phyloP scores from a whole-genome alignment of 2,797 vertebrate species.

The Natrix natrix region DNA sequence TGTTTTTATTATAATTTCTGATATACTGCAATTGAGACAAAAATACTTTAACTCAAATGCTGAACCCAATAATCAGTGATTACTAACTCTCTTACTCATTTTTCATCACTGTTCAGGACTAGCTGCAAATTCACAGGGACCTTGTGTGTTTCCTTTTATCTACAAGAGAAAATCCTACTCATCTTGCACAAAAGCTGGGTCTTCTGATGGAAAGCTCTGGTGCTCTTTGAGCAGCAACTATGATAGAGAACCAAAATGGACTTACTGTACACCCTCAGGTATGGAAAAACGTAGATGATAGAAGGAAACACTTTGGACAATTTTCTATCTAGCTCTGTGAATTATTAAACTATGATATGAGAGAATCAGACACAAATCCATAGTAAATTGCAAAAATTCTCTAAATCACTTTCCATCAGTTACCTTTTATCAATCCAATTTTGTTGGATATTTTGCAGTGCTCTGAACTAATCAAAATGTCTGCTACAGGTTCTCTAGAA shows the following conservation, averaged over 20 bases:
- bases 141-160: conserved; percentile 12
- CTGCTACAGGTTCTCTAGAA: no score
- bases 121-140: background rate
- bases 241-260: background rate
- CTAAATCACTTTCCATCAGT: background rate
- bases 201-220: background rate
- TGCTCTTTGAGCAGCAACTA: conserved; percentile 6
- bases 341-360: background rate
- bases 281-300: background rate
- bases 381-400: background rate
- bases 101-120: background rate
- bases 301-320: background rate
- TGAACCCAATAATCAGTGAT: background rate
- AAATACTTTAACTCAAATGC: background rate
- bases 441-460: no score
- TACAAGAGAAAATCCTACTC: background rate
- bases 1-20: background rate
- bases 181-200: background rate
- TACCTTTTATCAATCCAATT: background rate
- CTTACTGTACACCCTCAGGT: conserved; percentile 13
- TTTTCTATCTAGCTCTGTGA: background rate
- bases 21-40: background rate
- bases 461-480: no score
- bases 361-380: background rate
- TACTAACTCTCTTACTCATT: background rate